Conservation (phyloP, 1,140 invertebrate genomes). For the Amphibalanus amphitrite region DNA sequence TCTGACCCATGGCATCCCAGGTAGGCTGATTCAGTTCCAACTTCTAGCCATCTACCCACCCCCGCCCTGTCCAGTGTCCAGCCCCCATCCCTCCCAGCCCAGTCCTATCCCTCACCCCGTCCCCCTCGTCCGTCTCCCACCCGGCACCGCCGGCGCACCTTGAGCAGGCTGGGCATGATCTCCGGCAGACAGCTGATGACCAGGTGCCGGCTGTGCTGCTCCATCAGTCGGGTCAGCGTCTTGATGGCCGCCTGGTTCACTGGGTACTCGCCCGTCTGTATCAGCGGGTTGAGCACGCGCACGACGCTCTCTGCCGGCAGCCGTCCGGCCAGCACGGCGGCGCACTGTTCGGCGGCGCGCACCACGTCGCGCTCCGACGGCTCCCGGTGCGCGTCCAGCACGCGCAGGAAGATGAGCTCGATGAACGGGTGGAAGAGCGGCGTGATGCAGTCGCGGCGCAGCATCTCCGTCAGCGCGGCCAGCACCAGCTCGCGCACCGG, state of each 20-base stretch:
- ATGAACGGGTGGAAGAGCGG: conserved; percentile 63
- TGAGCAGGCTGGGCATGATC: conserved; percentile 72
- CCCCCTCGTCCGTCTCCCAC: too few relatives aligned
- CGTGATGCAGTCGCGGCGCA: conserved; percentile 52
- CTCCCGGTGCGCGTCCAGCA: conserved; percentile 64
- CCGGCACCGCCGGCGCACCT: too few relatives aligned
- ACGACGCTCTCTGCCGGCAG: conserved; percentile 24
- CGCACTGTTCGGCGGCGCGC: conserved; percentile 13
- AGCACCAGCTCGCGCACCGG: conserved; percentile 45
- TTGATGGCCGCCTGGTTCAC: conserved; percentile 80
- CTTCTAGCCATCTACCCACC: too few relatives aligned
- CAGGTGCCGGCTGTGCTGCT: conserved; percentile 35
- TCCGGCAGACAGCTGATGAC: conserved; percentile 48
- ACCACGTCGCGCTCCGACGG: conserved; percentile 48
- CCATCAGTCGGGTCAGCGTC: conserved; percentile 69
- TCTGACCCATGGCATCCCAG: too few relatives aligned
- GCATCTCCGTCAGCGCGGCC: conserved; percentile 57
- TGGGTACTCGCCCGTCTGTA: conserved; percentile 65
- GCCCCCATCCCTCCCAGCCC: too few relatives aligned
- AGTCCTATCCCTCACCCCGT: too few relatives aligned
- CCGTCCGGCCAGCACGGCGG: background rate
- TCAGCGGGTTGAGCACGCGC: conserved; percentile 54
- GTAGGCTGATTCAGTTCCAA: too few relatives aligned
- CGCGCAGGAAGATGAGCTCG: conserved; percentile 69
- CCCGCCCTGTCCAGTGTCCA: too few relatives aligned